Evolutionary conservation across 35 echinoderm and acorn worm genomes (phyloP).

Genomic region (Apostichopus californicus): DNA sequence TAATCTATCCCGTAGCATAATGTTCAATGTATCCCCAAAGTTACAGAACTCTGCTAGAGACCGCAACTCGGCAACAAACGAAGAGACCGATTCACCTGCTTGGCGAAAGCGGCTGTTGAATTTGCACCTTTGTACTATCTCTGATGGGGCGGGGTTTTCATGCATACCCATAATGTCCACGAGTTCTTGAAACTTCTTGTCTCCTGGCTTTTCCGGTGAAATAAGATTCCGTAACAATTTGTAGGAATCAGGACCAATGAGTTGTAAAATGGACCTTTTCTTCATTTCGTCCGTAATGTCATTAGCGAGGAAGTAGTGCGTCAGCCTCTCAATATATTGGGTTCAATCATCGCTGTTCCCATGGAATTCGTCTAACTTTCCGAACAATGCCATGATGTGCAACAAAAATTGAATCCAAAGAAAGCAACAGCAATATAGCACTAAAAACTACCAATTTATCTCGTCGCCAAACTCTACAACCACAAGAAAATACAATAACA

Average conservation of each 20-base stretch:
- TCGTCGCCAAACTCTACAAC: not conserved
- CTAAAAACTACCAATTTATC: not conserved
- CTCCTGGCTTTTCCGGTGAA: conserved; percentile 51
- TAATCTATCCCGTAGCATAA: not conserved
- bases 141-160: conserved; percentile 41
- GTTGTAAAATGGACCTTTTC: conserved; percentile 41
- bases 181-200: conserved; percentile 52
- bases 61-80: conserved; percentile 46
- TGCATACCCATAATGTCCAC: conserved; percentile 53
- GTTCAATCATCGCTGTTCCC: conserved; percentile 24
- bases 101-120: conserved; percentile 58
- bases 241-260: not conserved
- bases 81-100: conserved; percentile 53
- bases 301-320: conserved; percentile 61
- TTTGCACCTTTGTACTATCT: conserved; percentile 63
- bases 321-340: conserved; percentile 37
- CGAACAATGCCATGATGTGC: conserved; percentile 26
- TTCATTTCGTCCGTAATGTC: not conserved
- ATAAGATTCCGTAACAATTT: conserved; percentile 16
- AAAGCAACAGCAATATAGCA: not conserved
- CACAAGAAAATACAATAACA: no score
- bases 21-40: not conserved
- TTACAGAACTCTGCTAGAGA: conserved; percentile 47
- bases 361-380: conserved; percentile 40
- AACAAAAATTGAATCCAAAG: conserved; percentile 1